Conservation (phyloP, 2,113 vertebrate genomes). For the Fulica atra region DNA sequence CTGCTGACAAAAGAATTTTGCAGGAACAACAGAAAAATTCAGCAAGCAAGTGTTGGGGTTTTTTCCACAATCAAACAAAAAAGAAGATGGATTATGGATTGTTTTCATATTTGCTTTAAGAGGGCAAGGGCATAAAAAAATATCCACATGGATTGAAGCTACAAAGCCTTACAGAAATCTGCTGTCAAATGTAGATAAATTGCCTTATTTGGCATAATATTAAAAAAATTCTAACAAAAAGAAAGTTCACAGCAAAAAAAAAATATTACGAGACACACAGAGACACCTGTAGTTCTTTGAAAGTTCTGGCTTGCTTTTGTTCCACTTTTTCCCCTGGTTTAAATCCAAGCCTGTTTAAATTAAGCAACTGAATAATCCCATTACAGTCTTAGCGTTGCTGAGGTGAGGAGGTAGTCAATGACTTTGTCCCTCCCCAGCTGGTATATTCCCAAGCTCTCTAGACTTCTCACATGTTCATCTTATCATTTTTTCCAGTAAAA, state of each 20-base stretch:
- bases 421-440: background rate
- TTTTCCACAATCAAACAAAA: background rate
- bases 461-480: accelerated
- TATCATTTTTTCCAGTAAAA: background rate
- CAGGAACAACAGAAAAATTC: background rate
- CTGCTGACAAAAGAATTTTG: background rate
- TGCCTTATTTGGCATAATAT: background rate
- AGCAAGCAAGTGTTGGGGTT: background rate
- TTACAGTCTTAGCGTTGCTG: background rate
- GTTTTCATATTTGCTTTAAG: background rate
- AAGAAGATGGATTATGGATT: background rate
- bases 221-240: background rate
- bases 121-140: background rate
- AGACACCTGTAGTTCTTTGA: background rate
- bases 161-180: background rate
- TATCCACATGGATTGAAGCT: background rate
- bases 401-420: background rate
- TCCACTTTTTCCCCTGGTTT: background rate
- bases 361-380: background rate
- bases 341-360: background rate
- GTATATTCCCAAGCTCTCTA: background rate
- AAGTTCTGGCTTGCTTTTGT: background rate
- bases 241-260: background rate
- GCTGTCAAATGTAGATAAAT: background rate
- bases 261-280: background rate